Conservation (phyloP, 2,888 invertebrate genomes). For the Actias luna region DNA sequence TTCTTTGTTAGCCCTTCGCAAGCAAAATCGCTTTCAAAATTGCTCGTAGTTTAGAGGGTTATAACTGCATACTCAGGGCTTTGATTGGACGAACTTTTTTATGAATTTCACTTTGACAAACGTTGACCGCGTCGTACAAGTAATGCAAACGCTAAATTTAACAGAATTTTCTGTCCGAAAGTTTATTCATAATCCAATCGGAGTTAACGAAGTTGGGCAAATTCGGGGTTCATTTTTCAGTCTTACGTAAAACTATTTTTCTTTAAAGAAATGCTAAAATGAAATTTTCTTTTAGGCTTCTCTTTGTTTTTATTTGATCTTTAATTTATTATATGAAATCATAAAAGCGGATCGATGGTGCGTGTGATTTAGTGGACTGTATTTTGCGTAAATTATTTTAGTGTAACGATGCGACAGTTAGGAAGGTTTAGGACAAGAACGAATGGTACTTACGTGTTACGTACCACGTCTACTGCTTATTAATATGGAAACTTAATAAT, state of each 20-base stretch:
- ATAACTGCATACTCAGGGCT: neutral
- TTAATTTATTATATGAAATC: neutral
- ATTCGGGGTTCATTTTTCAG: neutral
- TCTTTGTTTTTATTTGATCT: neutral
- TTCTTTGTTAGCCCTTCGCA: neutral
- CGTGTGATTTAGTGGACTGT: too few species aligned
- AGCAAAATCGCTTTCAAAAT: neutral
- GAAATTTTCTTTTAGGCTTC: neutral
- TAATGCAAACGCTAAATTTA: neutral
- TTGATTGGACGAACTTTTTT: neutral
- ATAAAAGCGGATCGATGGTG: neutral
- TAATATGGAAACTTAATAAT: too few species aligned
- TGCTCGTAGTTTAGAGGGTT: neutral
- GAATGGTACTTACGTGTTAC: too few species aligned
- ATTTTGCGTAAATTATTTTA: too few species aligned
- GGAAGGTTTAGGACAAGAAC: too few species aligned
- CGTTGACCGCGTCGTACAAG: neutral
- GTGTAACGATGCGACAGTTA: too few species aligned
- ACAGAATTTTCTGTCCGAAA: neutral
- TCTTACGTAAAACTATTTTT: neutral
- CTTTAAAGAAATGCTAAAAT: neutral
- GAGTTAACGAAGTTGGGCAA: neutral
- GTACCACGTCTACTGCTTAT: too few species aligned
- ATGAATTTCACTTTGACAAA: neutral
- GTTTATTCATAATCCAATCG: neutral